These are phyloP conservation scores for Tetramorium bicarinatum DNA, from an alignment of 2,888 invertebrate species.

Conservation along the genomic window DNA sequence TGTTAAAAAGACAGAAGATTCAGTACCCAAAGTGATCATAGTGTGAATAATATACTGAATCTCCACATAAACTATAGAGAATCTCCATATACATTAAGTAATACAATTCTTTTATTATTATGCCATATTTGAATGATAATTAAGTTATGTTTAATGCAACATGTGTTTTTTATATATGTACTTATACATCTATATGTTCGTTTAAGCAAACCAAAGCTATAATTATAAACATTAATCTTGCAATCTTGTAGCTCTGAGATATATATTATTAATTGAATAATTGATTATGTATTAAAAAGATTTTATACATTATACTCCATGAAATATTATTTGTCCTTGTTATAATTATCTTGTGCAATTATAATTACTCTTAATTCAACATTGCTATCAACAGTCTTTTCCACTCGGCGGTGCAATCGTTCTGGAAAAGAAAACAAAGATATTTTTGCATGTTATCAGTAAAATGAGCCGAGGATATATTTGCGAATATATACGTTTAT, in stretches of 20 bases:
- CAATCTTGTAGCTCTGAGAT: background rate
- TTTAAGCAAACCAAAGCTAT: background rate
- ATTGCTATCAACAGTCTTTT: conserved; percentile 84
- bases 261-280: background rate
- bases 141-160: background rate
- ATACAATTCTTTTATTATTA: conserved; percentile 3
- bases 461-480: conserved; percentile 30
- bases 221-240: conserved; percentile 22
- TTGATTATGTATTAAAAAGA: background rate
- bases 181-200: background rate
- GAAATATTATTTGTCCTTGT: background rate
- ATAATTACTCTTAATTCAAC: conserved; percentile 79
- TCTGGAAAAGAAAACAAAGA: conserved; percentile 81
- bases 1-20: background rate
- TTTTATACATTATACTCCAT: background rate
- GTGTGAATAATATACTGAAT: background rate
- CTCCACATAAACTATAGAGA: no score
- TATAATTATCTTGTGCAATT: conserved; percentile 8
- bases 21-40: background rate
- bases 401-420: conserved; percentile 81
- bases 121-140: background rate
- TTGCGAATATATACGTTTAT: conserved; percentile 67
- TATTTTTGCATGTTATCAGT: conserved; percentile 42
- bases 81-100: conserved; percentile 10
- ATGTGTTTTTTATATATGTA: background rate